phyloP scores from a whole-genome alignment of 2,888 invertebrate genomes.

The Drosophila quinaria region DNA sequence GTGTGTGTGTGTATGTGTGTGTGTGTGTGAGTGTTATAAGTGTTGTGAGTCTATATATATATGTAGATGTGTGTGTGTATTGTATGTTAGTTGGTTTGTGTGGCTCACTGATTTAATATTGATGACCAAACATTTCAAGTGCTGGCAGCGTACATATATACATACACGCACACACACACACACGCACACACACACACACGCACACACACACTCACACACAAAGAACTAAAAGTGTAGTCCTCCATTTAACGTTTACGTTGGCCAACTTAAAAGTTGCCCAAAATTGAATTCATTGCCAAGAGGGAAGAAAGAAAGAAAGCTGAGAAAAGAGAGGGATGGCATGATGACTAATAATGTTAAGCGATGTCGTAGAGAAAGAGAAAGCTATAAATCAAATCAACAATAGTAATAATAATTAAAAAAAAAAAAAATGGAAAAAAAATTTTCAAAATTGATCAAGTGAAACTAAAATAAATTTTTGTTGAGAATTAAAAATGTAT shows the following conservation, averaged over 20 bases:
- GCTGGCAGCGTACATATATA: slow-evolving; percentile 53
- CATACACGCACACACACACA: slow-evolving; percentile 9
- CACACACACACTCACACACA: neutral
- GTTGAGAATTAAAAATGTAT: too few species aligned
- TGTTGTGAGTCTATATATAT: neutral
- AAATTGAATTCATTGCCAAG: neutral
- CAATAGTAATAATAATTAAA: neutral
- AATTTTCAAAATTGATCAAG: too few species aligned
- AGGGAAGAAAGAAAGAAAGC: neutral
- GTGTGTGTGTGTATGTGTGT: slow-evolving; percentile 9
- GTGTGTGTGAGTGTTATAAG: slow-evolving; percentile 12
- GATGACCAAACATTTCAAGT: slow-evolving; percentile 79
- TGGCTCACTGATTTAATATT: slow-evolving; percentile 76
- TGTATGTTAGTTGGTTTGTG: slow-evolving; percentile 56
- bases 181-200: slow-evolving; percentile 10
- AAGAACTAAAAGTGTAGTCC: slow-evolving; percentile 35
- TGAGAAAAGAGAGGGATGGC: neutral
- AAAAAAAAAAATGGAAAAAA: neutral
- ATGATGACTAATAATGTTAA: neutral
- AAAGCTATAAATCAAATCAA: neutral
- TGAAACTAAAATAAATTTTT: too few species aligned
- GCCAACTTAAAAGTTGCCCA: slow-evolving; percentile 9
- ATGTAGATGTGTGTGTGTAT: slow-evolving; percentile 16
- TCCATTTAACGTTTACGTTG: slow-evolving; percentile 35
- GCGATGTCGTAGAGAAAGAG: neutral